Conservation (phyloP, 23 tunicate species). For the Ascidia mentula region DNA sequence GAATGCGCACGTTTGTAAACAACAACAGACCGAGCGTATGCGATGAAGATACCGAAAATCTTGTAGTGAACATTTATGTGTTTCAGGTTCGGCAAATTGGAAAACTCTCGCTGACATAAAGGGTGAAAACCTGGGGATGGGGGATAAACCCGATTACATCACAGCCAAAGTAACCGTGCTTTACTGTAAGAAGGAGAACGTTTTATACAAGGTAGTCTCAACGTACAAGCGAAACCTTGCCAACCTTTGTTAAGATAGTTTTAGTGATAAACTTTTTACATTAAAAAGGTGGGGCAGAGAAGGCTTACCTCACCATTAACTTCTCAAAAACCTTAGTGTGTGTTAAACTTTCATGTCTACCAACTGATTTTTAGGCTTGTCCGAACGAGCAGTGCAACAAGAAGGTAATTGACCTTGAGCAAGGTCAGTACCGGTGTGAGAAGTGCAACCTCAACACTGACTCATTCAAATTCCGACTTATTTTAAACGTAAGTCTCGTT, state of each 20-base stretch:
- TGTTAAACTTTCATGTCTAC: no score
- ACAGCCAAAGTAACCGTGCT: conserved; percentile 68
- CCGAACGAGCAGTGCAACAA: conserved; percentile 84
- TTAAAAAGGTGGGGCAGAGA: no score
- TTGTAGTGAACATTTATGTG: not conserved
- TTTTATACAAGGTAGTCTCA: conserved; percentile 74
- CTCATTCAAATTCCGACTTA: conserved; percentile 79
- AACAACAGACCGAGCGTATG: no score
- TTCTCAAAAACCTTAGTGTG: no score
- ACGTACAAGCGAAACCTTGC: no score
- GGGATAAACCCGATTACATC: conserved; percentile 85
- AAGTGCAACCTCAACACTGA: conserved; percentile 60
- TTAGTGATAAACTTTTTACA: no score
- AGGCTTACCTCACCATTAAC: no score
- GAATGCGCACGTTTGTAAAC: no score
- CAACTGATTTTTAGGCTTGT: conserved; percentile 74
- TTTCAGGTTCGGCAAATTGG: conserved; percentile 67
- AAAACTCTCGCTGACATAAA: conserved; percentile 75
- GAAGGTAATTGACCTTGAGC: conserved; percentile 69
- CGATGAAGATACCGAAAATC: no score
- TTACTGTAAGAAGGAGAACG: conserved; percentile 80
- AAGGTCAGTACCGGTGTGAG: conserved; percentile 84
- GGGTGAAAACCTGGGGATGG: conserved; percentile 53
- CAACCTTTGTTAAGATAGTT: no score
- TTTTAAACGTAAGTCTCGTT: conserved; percentile 55